A percentile compares a stretch with the other conserved stretches of the same genome.
phyloP scores from a whole-genome alignment of 2,888 invertebrate genomes.

The Tromatobia lineatoria region DNA sequence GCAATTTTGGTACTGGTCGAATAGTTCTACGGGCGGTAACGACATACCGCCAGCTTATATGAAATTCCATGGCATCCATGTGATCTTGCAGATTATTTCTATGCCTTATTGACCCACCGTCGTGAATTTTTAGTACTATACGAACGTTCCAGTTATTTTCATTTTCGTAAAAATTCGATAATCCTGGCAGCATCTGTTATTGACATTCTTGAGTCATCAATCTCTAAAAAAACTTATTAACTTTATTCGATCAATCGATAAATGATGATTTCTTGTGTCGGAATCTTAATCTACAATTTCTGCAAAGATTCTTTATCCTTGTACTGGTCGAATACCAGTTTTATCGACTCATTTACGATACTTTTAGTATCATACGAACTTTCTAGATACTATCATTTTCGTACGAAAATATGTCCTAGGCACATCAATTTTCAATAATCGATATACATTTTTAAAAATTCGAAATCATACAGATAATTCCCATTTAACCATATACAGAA shows the following conservation, averaged over 20 bases:
- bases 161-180: background rate
- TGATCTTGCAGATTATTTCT: constrained; percentile 68
- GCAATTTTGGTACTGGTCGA: constrained; percentile 72
- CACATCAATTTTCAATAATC: too few relatives aligned
- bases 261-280: too few relatives aligned
- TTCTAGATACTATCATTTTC: too few relatives aligned
- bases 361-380: too few relatives aligned
- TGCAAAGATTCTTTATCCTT: too few relatives aligned
- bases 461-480: too few relatives aligned
- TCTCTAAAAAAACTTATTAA: background rate
- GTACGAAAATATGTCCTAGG: too few relatives aligned
- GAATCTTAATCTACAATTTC: background rate
- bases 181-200: background rate
- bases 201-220: background rate
- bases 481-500: too few relatives aligned
- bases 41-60: constrained; percentile 67
- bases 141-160: background rate
- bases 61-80: constrained; percentile 71
- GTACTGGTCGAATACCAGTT: too few relatives aligned
- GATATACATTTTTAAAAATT: too few relatives aligned
- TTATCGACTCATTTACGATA: too few relatives aligned
- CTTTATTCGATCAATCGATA: too few relatives aligned
- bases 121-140: background rate
- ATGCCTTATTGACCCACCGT: constrained; percentile 7
- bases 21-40: constrained; percentile 66